These are phyloP conservation scores for Echinops telfairi DNA, from an alignment of 2,113 vertebrate genomes.

Conservation along the genomic window DNA sequence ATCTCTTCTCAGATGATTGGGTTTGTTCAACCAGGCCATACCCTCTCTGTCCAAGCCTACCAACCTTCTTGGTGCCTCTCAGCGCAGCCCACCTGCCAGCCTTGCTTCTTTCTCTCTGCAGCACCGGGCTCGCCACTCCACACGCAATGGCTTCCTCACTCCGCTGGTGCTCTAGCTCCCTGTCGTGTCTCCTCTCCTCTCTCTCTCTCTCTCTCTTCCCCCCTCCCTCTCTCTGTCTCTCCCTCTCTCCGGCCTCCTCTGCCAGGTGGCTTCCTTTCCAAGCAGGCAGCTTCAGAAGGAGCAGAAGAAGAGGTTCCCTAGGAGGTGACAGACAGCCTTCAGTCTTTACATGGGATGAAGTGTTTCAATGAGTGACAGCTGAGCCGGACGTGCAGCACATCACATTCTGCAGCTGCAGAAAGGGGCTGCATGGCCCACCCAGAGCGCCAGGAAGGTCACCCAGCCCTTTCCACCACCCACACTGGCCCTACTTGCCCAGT, in stretches of 20 bases:
- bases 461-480: not conserved
- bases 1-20: not conserved
- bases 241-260: not conserved
- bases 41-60: not conserved
- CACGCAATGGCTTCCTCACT: not conserved
- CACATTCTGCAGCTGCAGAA: not conserved
- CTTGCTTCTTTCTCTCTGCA: not conserved
- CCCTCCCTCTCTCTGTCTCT: not conserved
- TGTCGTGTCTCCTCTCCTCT: not conserved
- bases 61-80: not conserved
- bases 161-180: not conserved
- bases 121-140: not conserved
- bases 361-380: slow-evolving; percentile 48
- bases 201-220: not conserved
- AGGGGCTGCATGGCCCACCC: not conserved
- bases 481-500: not conserved
- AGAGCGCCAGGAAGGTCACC: not conserved
- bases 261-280: not conserved
- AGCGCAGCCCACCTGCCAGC: not conserved
- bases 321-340: slow-evolving; percentile 50
- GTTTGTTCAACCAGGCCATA: not conserved
- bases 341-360: slow-evolving; percentile 62
- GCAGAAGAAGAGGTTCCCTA: slow-evolving; percentile 48
- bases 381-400: slow-evolving; percentile 19
- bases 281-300: slow-evolving; percentile 57